Evolutionary conservation across 2,113 vertebrate genomes (phyloP).

Genomic region (Sakesphorus luctuosus): DNA sequence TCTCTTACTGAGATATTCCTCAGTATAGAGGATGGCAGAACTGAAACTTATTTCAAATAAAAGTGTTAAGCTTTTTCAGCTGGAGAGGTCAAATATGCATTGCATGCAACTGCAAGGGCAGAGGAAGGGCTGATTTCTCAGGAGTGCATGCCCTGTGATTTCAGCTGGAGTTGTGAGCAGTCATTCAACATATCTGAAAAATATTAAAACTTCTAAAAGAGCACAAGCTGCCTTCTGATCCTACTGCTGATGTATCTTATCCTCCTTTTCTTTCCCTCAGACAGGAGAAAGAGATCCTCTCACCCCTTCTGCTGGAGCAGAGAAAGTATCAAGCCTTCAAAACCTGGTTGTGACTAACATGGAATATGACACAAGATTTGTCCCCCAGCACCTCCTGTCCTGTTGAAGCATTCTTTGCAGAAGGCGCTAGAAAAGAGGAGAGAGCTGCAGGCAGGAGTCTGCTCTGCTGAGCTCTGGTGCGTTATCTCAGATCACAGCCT

Average conservation of each 20-base stretch:
- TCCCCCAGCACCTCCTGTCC: not conserved
- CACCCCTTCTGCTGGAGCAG: not conserved
- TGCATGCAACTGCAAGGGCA: fast-evolving
- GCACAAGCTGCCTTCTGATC: not conserved
- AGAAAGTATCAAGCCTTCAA: not conserved
- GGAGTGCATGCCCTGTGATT: not conserved
- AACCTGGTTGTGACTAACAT: not conserved
- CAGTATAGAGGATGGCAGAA: not conserved
- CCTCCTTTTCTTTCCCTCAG: not conserved
- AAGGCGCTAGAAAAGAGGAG: not conserved
- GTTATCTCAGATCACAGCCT: not conserved
- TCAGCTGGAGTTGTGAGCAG: not conserved
- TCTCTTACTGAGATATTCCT: not conserved
- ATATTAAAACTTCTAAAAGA: not conserved
- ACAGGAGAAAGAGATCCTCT: not conserved
- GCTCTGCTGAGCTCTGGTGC: not conserved
- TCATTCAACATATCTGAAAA: not conserved
- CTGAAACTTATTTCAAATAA: not conserved
- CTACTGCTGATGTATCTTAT: not conserved
- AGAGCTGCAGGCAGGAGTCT: fast-evolving
- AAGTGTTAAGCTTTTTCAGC: not conserved
- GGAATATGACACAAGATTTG: not conserved
- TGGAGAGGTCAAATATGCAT: not conserved
- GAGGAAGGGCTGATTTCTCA: not conserved
- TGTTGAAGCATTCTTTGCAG: not conserved